Evolutionary conservation across 2,888 invertebrate genomes (phyloP), one percentile per base, ranked within the genome.

Genomic region (Tortricodes alternella): DNA sequence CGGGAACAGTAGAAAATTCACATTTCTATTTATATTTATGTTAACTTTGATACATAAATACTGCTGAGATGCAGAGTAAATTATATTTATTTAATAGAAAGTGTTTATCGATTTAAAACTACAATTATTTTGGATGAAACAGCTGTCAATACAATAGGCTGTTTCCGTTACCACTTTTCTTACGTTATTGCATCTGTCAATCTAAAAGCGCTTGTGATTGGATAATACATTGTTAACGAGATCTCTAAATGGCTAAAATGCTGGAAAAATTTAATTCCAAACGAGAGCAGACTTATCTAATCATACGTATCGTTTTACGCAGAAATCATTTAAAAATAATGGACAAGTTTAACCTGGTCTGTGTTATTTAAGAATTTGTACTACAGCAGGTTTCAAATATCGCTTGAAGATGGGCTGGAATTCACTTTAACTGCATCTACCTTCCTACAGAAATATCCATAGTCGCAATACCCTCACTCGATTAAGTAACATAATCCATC

Each of bases 21-120:
- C 5, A 29, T 27, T 11, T 18, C n/a, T 0, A 9, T 3, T 18
- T 2, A 13, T 1, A 27, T 29, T 3, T 18, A 4, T 5, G 9
- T 24, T 11, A 7, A 21, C 11, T 43, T 9, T 21, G 9, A 21
- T 11, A 29, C 9, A 37, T 43, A 5, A 43, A 35, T 6, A 23
- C 6, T 9, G 29, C 43, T 29, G 4, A 15, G 11, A 49, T 21
- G 27, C 29, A 19, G 27, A 19, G 8, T 16, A 37, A 37, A n/a
- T 2, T 7, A 9, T n/a, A 6, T 43, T 49, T 13, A 49, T 37
- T 38, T 9, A 44, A 43, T 52, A 35, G 15, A 57, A 46, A 46
- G 43, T 39, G 13, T 35, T 19, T 53, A 46, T 41, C 19, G 43
- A 53, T 53, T 49, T 59, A 37, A 19, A 43, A 43, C 23, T 59